Conservation (phyloP, 2,888 invertebrate species). For the Zelleria hepariella region DNA sequence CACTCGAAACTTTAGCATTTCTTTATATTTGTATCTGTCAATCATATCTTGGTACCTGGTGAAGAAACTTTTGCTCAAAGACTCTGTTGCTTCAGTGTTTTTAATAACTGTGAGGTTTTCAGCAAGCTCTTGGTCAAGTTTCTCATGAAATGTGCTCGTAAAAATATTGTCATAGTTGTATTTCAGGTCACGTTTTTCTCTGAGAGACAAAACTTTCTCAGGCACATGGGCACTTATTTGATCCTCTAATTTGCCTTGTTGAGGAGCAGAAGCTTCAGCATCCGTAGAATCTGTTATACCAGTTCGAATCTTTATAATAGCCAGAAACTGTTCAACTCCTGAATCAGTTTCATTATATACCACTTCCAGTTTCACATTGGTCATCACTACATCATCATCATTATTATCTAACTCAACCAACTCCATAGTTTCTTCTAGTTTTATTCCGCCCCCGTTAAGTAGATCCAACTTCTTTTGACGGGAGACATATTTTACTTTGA, state of each 20-base stretch:
- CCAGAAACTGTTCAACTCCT: neutral
- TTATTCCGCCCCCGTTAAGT: neutral
- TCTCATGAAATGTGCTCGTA: constrained; percentile 74
- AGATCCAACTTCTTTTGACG: neutral
- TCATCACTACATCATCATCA: neutral
- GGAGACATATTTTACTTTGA: constrained; percentile 21
- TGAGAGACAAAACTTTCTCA: constrained; percentile 18
- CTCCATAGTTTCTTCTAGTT: neutral
- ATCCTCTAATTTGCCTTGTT: neutral
- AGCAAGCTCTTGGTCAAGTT: constrained; percentile 56
- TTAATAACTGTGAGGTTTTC: constrained; percentile 29
- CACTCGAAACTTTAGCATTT: constrained; percentile 72
- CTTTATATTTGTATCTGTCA: constrained; percentile 48
- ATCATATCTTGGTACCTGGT: constrained; percentile 54
- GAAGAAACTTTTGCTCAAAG: constrained; percentile 52
- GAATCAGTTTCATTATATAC: neutral
- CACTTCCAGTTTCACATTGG: neutral
- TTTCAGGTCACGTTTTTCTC: constrained; percentile 38
- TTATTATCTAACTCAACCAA: constrained; percentile 13
- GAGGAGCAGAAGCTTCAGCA: neutral
- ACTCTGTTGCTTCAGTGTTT: constrained; percentile 24
- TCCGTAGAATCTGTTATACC: neutral
- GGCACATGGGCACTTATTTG: neutral
- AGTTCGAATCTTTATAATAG: neutral
- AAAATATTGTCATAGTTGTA: constrained; percentile 75